Conservation (phyloP, 2,113 vertebrate genomes). For the Amphiprion percula region DNA sequence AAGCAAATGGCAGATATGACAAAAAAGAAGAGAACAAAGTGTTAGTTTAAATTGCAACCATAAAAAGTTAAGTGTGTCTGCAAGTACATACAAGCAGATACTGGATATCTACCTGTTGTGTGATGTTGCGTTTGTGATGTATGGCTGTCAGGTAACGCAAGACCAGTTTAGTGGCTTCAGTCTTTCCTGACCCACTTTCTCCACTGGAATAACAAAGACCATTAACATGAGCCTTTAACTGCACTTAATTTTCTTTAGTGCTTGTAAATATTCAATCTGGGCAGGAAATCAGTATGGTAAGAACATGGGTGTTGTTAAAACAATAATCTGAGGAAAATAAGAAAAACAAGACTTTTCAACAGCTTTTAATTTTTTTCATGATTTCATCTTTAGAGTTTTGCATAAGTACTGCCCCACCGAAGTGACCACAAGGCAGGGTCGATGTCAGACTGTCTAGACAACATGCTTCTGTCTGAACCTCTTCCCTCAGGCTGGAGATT, state of each 20-base stretch:
- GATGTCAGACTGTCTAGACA: no score
- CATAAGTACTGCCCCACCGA: no score
- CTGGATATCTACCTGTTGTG: constrained; percentile 87
- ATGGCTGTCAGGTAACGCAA: constrained; percentile 94
- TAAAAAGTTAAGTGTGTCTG: not conserved
- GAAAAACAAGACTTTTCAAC: no score
- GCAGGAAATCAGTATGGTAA: not conserved
- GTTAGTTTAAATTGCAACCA: not conserved
- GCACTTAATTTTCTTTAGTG: not conserved
- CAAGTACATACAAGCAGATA: not conserved
- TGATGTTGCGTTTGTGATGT: constrained; percentile 90
- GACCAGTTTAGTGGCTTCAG: constrained; percentile 95
- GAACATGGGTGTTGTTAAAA: no score
- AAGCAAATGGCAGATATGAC: constrained; percentile 6
- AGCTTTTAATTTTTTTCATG: no score
- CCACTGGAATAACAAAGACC: constrained; percentile 83
- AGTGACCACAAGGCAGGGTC: no score
- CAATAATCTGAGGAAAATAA: no score
- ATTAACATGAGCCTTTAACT: not conserved
- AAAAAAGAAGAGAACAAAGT: not conserved
- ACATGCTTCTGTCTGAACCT: no score
- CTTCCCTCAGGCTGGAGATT: no score
- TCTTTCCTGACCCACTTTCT: constrained; percentile 97
- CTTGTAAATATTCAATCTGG: not conserved
- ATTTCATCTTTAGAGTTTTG: no score